Evolutionary conservation across 1,140 invertebrate species (phyloP).

Genomic region (Euura lappo): DNA sequence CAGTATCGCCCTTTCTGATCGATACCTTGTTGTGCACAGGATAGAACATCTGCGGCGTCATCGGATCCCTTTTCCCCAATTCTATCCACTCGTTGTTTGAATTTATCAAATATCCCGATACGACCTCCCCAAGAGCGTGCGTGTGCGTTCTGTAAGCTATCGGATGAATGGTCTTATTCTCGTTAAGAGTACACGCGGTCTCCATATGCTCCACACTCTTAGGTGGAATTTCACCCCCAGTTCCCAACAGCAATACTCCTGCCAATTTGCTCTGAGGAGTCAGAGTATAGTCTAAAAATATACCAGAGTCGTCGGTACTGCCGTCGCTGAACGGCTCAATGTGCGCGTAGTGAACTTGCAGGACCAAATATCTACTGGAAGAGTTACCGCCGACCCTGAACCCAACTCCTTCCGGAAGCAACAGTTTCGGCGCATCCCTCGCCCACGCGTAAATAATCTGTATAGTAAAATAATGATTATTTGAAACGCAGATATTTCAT

Average conservation of each 20-base stretch:
- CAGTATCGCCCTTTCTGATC: slow-evolving; percentile 72
- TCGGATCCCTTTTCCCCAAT: slow-evolving; percentile 90
- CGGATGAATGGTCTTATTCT: slow-evolving; percentile 87
- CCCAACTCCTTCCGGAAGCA: slow-evolving; percentile 83
- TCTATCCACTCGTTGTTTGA: slow-evolving; percentile 78
- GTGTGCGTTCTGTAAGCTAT: slow-evolving; percentile 97
- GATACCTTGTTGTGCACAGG: slow-evolving; percentile 72
- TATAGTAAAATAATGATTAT: slow-evolving; percentile 27
- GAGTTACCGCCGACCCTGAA: slow-evolving; percentile 80
- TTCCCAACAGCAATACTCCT: slow-evolving; percentile 86
- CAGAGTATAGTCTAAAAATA: slow-evolving; percentile 80
- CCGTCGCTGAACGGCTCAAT: slow-evolving; percentile 78
- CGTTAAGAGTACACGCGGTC: slow-evolving; percentile 79
- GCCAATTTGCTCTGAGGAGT: slow-evolving; percentile 77
- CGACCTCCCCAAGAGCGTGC: slow-evolving; percentile 85
- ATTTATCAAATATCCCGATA: slow-evolving; percentile 84
- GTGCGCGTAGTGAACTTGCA: slow-evolving; percentile 94
- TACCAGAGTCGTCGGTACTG: slow-evolving; percentile 80
- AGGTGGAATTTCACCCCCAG: slow-evolving; percentile 77
- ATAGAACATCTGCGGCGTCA: slow-evolving; percentile 97
- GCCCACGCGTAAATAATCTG: slow-evolving; percentile 98
- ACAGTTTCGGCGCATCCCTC: slow-evolving; percentile 85
- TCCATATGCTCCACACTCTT: slow-evolving; percentile 84
- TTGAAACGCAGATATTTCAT: slow-evolving; percentile 5
- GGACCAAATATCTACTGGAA: slow-evolving; percentile 77